Percentiles rank a stretch among this genome's conserved stretches.
These are phyloP conservation scores for Lepidothrix coronata DNA, from an alignment of 2,113 vertebrate species.

Conservation along the genomic window DNA sequence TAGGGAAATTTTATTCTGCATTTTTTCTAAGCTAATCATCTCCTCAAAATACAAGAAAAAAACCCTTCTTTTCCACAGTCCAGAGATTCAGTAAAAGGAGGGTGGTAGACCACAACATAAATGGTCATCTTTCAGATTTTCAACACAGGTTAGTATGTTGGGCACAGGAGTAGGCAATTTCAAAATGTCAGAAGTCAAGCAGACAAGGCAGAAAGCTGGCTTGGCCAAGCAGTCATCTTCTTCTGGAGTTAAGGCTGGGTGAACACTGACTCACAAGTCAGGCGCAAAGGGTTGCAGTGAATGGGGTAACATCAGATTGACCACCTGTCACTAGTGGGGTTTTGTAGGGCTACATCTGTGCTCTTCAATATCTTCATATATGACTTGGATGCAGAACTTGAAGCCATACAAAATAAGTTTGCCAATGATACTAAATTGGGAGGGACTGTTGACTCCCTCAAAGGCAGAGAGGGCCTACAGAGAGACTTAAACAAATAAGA, in stretches of 20 bases:
- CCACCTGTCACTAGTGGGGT: not conserved
- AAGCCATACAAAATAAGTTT: not conserved
- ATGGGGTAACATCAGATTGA: no score
- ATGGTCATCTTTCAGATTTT: not conserved
- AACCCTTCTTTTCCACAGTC: fast-evolving
- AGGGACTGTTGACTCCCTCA: not conserved
- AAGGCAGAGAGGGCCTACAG: not conserved
- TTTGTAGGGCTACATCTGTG: not conserved
- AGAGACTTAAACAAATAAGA: not conserved
- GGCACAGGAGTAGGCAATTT: not conserved
- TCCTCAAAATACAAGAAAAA: not conserved
- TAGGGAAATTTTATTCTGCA: not conserved
- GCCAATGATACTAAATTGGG: not conserved
- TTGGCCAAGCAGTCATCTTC: not conserved
- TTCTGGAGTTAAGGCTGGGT: not conserved
- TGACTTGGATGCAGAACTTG: not conserved
- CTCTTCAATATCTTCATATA: not conserved
- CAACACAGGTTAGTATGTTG: not conserved
- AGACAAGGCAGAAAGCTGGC: not conserved
- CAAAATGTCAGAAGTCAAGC: not conserved
- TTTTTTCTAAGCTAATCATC: not conserved
- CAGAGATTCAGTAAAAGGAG: not conserved
- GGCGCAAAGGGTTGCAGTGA: not conserved
- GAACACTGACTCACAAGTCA: not conserved
- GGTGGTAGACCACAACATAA: not conserved